phyloP scores from a whole-genome alignment of 2,888 invertebrate species.

The Ornithoptera priamus region DNA sequence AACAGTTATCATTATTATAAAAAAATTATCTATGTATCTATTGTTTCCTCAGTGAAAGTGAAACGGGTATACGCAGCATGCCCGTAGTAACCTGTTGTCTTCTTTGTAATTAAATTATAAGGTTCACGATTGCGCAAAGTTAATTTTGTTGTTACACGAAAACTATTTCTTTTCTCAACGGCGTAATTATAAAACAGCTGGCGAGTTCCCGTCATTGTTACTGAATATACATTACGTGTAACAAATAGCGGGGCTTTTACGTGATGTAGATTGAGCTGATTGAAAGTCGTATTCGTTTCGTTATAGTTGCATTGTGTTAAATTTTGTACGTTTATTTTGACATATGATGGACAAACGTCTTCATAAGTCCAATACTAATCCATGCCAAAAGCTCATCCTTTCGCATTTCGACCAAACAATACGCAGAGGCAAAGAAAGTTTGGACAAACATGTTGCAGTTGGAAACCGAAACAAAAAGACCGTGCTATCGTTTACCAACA shows the following conservation, averaged over 20 bases:
- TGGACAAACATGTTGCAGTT: too few relatives aligned
- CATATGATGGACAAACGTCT: too few relatives aligned
- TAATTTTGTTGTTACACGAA: constrained; percentile 50
- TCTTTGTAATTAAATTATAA: constrained; percentile 36
- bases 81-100: constrained; percentile 30
- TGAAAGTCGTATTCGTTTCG: constrained; percentile 31
- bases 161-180: constrained; percentile 54
- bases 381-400: too few relatives aligned
- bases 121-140: constrained; percentile 49
- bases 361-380: too few relatives aligned
- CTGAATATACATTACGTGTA: constrained; percentile 35
- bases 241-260: constrained; percentile 42
- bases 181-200: constrained; percentile 39
- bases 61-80: constrained; percentile 9
- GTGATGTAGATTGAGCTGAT: constrained; percentile 43
- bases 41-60: constrained; percentile 27
- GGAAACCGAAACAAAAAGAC: too few relatives aligned
- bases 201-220: constrained; percentile 42
- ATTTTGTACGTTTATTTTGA: not conserved
- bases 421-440: too few relatives aligned
- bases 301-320: constrained; percentile 1
- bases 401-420: too few relatives aligned
- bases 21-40: constrained; percentile 6
- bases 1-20: constrained; percentile 16
- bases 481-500: too few relatives aligned